A percentile compares a stretch with the other conserved stretches of the same genome.
phyloP scores from a whole-genome alignment of 2,113 vertebrate genomes.

The Cacatua alba region DNA sequence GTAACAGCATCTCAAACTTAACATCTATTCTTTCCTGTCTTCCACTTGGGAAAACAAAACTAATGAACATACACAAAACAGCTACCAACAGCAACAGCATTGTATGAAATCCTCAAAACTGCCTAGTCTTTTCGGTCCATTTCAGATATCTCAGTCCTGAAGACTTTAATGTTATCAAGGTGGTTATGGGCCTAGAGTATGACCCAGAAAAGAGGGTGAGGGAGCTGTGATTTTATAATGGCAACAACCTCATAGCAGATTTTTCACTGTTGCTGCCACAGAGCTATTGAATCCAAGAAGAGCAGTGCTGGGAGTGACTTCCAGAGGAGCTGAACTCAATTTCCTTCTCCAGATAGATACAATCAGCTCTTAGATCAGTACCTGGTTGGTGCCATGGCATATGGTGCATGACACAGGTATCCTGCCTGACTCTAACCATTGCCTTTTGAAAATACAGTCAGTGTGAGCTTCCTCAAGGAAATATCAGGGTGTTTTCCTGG shows the following conservation, averaged over 20 bases:
- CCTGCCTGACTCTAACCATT: background rate
- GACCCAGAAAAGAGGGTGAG: background rate
- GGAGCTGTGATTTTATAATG: background rate
- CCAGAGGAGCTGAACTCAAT: background rate
- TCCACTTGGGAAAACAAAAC: background rate
- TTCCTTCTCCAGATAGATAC: background rate
- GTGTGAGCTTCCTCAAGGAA: background rate
- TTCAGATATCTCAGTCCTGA: background rate
- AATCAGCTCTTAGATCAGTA: background rate
- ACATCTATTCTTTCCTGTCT: background rate
- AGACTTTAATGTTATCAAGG: background rate
- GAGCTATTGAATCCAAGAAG: background rate
- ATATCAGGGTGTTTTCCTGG: background rate
- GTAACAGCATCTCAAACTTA: background rate
- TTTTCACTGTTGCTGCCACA: background rate
- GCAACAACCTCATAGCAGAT: background rate
- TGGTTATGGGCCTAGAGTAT: background rate
- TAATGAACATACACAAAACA: background rate
- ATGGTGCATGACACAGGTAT: background rate
- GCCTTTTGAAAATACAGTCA: background rate
- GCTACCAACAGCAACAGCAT: background rate
- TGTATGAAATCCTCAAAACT: background rate
- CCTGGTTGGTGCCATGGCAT: too few species aligned
- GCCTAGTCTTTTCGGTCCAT: background rate
- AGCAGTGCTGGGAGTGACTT: background rate